Conservation (phyloP, 2,113 vertebrate species). For the Cichladusa arquata region DNA sequence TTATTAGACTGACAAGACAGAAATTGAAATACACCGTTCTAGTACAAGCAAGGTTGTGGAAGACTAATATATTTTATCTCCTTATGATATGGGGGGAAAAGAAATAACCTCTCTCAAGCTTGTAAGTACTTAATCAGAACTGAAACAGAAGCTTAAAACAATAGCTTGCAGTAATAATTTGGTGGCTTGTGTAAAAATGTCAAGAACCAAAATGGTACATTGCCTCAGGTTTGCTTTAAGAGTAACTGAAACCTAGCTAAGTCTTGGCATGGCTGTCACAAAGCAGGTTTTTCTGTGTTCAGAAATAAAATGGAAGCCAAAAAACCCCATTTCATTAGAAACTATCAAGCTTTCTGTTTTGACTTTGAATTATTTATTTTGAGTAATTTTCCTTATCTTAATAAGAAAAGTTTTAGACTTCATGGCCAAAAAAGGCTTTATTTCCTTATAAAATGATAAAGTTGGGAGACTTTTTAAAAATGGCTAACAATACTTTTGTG, state of each 20-base stretch:
- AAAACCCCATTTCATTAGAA: neutral
- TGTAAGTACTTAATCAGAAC: neutral
- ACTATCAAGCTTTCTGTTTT: neutral
- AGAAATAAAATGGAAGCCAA: neutral
- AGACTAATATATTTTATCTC: neutral
- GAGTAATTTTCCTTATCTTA: neutral
- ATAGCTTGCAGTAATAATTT: neutral
- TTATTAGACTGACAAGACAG: neutral
- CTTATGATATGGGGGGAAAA: neutral
- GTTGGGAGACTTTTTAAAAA: neutral
- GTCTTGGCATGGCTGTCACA: neutral
- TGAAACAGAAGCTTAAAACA: neutral
- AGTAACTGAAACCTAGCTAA: neutral
- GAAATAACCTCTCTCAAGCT: neutral
- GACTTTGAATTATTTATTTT: neutral
- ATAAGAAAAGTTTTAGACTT: neutral
- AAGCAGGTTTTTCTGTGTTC: neutral
- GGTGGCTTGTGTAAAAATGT: neutral
- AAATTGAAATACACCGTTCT: neutral
- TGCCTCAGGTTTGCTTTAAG: neutral
- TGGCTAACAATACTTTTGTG: neutral
- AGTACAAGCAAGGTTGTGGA: neutral
- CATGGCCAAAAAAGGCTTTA: neutral
- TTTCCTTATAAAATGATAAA: constrained; percentile 30
- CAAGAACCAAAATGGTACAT: rapidly evolving